Conservation (phyloP, 1,140 invertebrate species). For the Leptinotarsa texana region DNA sequence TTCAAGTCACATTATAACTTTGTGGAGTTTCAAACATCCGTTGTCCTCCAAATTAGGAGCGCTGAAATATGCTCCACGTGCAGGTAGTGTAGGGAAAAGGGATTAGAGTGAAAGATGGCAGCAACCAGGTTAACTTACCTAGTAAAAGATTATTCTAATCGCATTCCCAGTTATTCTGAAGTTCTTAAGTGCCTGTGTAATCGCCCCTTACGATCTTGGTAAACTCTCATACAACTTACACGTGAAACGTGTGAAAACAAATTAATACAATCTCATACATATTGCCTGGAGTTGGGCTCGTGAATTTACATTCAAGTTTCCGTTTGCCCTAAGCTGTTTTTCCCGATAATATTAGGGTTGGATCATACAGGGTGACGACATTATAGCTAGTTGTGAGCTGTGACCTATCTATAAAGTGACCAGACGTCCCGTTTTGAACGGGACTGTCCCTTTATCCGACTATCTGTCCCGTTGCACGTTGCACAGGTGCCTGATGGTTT, state of each 20-base stretch:
- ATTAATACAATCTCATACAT: conserved; percentile 33
- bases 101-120: conserved; percentile 10
- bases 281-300: conserved; percentile 32
- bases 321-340: conserved; percentile 14
- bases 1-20: too few relatives aligned
- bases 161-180: conserved; percentile 25
- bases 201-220: conserved; percentile 33
- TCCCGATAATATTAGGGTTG: background rate
- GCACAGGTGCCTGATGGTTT: too few relatives aligned
- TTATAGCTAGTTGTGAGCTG: background rate
- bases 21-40: too few relatives aligned
- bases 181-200: conserved; percentile 28
- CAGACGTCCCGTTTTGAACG: too few relatives aligned
- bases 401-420: too few relatives aligned
- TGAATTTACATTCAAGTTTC: conserved; percentile 34
- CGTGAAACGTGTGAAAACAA: conserved; percentile 33
- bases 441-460: too few relatives aligned
- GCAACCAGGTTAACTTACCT: conserved; percentile 17
- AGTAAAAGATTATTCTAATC: conserved; percentile 29
- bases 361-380: background rate
- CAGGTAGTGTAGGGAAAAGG: background rate
- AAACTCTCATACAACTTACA: conserved; percentile 33
- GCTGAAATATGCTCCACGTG: background rate
- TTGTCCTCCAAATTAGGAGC: too few relatives aligned
- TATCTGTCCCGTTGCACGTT: too few relatives aligned